Conservation (phyloP, 2,888 invertebrate genomes). For the Meta bourneti region DNA sequence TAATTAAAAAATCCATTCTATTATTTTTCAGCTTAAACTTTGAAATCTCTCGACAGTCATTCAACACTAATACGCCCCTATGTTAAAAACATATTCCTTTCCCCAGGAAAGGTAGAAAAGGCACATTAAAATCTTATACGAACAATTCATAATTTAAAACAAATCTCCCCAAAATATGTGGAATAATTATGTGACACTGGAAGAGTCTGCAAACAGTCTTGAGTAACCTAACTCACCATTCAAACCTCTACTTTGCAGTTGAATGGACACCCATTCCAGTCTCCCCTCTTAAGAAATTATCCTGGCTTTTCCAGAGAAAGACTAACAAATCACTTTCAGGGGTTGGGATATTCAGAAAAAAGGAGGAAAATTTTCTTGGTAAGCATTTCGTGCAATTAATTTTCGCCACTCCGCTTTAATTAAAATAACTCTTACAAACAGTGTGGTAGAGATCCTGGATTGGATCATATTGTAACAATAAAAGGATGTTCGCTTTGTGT, state of each 20-base stretch:
- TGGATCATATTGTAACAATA: not conserved
- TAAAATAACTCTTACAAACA: conserved; percentile 62
- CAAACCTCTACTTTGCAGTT: not conserved
- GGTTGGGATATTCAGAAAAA: conserved; percentile 8
- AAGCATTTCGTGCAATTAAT: conserved; percentile 71
- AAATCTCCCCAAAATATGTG: not conserved
- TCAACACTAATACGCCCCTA: no score
- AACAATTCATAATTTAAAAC: conserved; percentile 21
- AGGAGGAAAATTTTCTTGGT: conserved; percentile 44
- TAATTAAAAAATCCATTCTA: no score
- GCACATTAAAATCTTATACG: not conserved
- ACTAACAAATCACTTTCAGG: conserved; percentile 27
- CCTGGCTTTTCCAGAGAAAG: conserved; percentile 14
- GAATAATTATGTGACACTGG: conserved; percentile 4
- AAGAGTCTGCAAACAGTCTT: conserved; percentile 10
- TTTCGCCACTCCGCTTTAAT: conserved; percentile 65
- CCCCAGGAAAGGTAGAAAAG: not conserved
- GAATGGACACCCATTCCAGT: not conserved
- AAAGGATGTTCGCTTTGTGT: not conserved
- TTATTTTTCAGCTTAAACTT: no score
- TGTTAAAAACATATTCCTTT: not conserved
- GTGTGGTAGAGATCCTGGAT: not conserved
- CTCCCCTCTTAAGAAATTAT: not conserved
- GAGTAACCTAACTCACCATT: not conserved
- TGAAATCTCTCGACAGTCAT: no score